Conservation (phyloP, 2,797 vertebrate genomes). For the Gymnoscopelus microlampas region DNA sequence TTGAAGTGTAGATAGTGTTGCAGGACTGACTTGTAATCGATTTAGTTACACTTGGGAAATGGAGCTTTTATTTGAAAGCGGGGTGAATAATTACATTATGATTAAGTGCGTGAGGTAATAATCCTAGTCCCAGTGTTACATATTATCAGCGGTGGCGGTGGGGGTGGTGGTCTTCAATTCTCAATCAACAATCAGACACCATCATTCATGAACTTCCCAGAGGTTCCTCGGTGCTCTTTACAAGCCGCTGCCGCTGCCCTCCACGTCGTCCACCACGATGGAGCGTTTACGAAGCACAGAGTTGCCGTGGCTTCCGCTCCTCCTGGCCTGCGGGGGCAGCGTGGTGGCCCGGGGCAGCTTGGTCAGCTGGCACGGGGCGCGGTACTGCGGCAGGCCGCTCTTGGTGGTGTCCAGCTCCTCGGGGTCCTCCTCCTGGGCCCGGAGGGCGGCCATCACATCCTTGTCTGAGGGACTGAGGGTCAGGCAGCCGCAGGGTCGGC, state of each 20-base stretch:
- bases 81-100: slow-evolving; percentile 21
- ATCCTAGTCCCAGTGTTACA: background rate
- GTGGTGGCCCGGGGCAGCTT: slow-evolving; percentile 37
- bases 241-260: slow-evolving; percentile 86
- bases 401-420: slow-evolving; percentile 84
- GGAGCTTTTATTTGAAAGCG: slow-evolving; percentile 25
- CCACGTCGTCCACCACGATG: slow-evolving; percentile 69
- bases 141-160: background rate
- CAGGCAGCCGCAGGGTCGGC: slow-evolving; percentile 81
- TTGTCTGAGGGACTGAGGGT: slow-evolving; percentile 78
- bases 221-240: slow-evolving; percentile 45
- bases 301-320: slow-evolving; percentile 53
- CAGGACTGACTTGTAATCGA: slow-evolving; percentile 1
- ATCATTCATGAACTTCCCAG: background rate
- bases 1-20: slow-evolving; percentile 9
- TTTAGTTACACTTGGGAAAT: slow-evolving; percentile 14
- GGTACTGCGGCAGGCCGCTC: slow-evolving; percentile 74
- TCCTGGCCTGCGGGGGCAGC: slow-evolving; percentile 47
- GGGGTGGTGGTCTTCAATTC: background rate
- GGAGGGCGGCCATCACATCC: slow-evolving; percentile 78
- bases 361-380: slow-evolving; percentile 65
- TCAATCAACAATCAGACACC: background rate
- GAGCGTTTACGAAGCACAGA: slow-evolving; percentile 74
- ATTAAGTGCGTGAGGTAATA: slow-evolving; percentile 39
- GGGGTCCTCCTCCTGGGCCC: slow-evolving; percentile 76